Percentiles rank a stretch among this genome's conserved stretches.
Conservation (phyloP, 1,140 invertebrate genomes). For the Harpegnathos saltator region DNA sequence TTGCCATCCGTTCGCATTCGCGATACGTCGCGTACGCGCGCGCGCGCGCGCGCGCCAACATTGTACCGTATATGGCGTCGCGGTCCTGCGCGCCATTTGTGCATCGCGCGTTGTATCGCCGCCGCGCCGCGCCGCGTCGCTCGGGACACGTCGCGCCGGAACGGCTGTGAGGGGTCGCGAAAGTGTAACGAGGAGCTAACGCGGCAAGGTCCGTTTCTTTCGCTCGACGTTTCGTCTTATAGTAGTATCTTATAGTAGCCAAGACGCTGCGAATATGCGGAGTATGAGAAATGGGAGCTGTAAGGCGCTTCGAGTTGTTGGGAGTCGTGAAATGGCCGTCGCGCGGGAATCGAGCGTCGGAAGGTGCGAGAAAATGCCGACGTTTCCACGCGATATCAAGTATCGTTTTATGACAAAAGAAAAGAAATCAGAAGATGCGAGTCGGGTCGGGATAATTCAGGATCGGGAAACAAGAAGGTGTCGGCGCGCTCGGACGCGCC, state of each 20-base stretch:
- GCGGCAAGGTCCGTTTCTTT: not conserved
- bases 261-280: not conserved
- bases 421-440: too few species aligned
- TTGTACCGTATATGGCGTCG: slow-evolving; percentile 67
- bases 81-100: slow-evolving; percentile 60
- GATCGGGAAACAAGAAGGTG: not conserved
- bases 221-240: not conserved
- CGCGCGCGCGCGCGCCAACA: slow-evolving; percentile 65
- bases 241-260: too few species aligned
- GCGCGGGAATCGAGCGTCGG: too few species aligned
- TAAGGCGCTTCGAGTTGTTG: too few species aligned
- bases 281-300: too few species aligned
- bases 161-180: too few species aligned
- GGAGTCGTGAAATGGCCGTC: too few species aligned
- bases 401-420: too few species aligned
- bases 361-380: too few species aligned
- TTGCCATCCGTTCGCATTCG: slow-evolving; percentile 70
- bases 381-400: too few species aligned
- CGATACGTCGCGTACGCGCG: slow-evolving; percentile 59
- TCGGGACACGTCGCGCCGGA: slow-evolving; percentile 12
- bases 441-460: not conserved
- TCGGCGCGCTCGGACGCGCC: not conserved
- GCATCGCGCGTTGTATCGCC: slow-evolving; percentile 14
- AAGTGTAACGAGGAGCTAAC: too few species aligned
- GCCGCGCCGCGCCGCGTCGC: slow-evolving; percentile 17